A percentile compares a stretch with the other conserved stretches of the same genome.
Evolutionary conservation across 2,113 vertebrate species (phyloP).

Genomic region (Eleginops maclovinus): DNA sequence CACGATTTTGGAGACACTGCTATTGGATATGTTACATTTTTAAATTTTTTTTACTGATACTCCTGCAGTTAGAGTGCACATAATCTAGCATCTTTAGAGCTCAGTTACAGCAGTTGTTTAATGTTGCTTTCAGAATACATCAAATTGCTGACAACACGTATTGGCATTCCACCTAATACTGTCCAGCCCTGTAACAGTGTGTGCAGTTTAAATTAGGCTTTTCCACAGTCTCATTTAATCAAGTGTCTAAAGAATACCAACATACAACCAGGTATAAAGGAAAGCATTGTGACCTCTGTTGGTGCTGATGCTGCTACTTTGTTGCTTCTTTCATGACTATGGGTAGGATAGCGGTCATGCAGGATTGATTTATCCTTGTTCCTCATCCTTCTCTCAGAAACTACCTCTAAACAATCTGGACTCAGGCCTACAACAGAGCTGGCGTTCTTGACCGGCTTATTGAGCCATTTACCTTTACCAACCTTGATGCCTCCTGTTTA

Average conservation of each 20-base stretch:
- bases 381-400: slow-evolving; percentile 14
- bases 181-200: slow-evolving; percentile 34
- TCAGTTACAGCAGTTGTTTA: slow-evolving; percentile 45
- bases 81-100: slow-evolving; percentile 35
- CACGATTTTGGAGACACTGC: slow-evolving; percentile 12
- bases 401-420: slow-evolving; percentile 26
- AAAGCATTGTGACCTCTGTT: neutral
- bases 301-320: slow-evolving; percentile 18
- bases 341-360: slow-evolving; percentile 23
- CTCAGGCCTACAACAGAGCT: slow-evolving; percentile 27
- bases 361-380: slow-evolving; percentile 30
- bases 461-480: slow-evolving; percentile 48
- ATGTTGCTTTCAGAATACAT: slow-evolving; percentile 57
- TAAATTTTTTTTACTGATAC: slow-evolving; percentile 42
- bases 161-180: slow-evolving; percentile 43
- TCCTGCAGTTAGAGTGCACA: slow-evolving; percentile 34
- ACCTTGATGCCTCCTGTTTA: slow-evolving; percentile 34
- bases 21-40: slow-evolving; percentile 47
- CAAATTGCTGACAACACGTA: slow-evolving; percentile 45
- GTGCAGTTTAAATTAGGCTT: slow-evolving; percentile 39
- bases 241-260: neutral
- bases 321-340: slow-evolving; percentile 14
- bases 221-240: slow-evolving; percentile 8
- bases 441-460: slow-evolving; percentile 30
- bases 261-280: neutral